Conservation (phyloP, 1,140 invertebrate genomes). For the Bathynomus jamesi region DNA sequence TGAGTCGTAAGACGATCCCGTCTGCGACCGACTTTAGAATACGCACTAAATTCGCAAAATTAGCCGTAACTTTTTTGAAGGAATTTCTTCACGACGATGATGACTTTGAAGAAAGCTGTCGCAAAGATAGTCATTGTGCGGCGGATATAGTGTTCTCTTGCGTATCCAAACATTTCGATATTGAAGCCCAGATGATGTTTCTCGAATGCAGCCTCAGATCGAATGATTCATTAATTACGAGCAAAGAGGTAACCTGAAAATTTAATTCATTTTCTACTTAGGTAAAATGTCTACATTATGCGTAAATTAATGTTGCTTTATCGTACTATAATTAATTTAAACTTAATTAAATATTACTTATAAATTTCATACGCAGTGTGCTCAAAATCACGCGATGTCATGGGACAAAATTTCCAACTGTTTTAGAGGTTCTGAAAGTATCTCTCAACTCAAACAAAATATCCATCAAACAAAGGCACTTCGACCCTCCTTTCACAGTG, state of each 20-base stretch:
- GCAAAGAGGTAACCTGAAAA: background rate
- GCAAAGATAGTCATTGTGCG: background rate
- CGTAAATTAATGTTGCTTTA: too few species aligned
- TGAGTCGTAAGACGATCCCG: too few species aligned
- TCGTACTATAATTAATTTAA: too few species aligned
- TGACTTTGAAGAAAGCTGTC: background rate
- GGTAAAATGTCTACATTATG: too few species aligned
- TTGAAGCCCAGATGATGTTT: background rate
- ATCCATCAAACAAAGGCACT: background rate
- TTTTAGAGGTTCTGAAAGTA: background rate
- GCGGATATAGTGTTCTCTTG: background rate
- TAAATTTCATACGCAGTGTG: background rate
- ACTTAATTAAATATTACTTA: too few species aligned
- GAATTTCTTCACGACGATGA: too few species aligned
- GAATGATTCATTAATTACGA: background rate
- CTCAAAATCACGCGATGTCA: background rate
- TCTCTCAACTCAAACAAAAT: background rate
- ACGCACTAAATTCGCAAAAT: too few species aligned
- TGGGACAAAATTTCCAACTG: background rate
- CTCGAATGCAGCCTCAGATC: background rate
- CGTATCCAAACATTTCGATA: background rate
- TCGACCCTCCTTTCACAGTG: background rate
- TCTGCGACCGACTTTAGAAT: too few species aligned
- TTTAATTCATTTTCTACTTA: too few species aligned
- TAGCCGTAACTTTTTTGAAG: too few species aligned